A percentile compares a stretch with the other conserved stretches of the same genome.
Evolutionary conservation across 2,888 invertebrate genomes (phyloP).

Genomic region (Lomographa bimaculata): DNA sequence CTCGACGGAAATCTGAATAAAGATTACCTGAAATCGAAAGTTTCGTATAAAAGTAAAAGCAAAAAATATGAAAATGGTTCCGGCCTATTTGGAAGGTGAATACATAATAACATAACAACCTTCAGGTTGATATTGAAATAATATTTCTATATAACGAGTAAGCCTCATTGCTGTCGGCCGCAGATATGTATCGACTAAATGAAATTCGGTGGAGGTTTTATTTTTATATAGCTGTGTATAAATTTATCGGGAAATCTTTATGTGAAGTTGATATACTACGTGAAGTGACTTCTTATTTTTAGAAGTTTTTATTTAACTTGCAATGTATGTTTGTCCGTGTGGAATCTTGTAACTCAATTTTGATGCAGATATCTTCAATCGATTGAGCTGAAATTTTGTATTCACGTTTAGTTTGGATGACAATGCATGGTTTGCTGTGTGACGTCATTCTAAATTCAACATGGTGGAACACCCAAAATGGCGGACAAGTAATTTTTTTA

Average conservation of each 20-base stretch:
- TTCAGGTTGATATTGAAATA: constrained; percentile 2
- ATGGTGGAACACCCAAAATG: too few relatives aligned
- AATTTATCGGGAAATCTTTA: not conserved
- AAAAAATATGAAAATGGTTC: constrained; percentile 6
- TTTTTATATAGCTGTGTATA: constrained; percentile 4
- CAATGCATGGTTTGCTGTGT: too few relatives aligned
- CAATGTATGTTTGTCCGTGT: too few relatives aligned
- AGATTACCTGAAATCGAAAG: constrained; percentile 9
- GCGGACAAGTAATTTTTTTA: too few relatives aligned
- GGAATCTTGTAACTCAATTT: too few relatives aligned
- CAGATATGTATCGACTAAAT: constrained; percentile 30
- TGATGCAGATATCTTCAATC: too few relatives aligned
- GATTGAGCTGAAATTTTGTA: too few relatives aligned
- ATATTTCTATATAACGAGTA: constrained; percentile 1
- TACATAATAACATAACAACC: constrained; percentile 4
- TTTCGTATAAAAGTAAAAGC: constrained; percentile 1
- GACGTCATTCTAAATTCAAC: too few relatives aligned
- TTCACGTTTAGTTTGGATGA: too few relatives aligned
- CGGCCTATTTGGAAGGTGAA: constrained; percentile 1
- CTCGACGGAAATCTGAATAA: constrained; percentile 14
- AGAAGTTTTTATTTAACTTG: too few relatives aligned
- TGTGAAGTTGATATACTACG: too few relatives aligned
- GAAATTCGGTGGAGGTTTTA: constrained; percentile 1
- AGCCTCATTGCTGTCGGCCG: constrained; percentile 2
- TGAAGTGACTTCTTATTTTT: too few relatives aligned